Evolutionary conservation across 2,797 vertebrate genomes (phyloP).

Genomic region (Lates japonicus): DNA sequence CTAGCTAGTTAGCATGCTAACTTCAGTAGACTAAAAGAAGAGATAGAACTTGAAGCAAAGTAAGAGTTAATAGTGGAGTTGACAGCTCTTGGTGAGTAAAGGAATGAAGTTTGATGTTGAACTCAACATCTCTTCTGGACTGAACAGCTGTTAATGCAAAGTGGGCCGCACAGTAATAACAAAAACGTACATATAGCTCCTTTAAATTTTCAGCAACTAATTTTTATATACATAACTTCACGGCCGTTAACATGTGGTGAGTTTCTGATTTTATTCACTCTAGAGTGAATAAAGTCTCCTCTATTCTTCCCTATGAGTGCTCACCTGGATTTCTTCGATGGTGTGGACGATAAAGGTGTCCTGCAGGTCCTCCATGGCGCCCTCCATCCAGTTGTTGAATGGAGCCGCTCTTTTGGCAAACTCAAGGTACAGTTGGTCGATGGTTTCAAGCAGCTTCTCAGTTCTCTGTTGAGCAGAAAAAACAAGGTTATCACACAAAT

Average conservation of each 20-base stretch:
- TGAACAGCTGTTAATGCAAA: no score
- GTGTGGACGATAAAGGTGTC: conserved; percentile 99
- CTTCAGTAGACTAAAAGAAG: no score
- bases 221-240: background rate
- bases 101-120: no score
- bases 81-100: no score
- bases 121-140: no score
- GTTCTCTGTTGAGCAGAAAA: conserved; percentile 88
- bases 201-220: background rate
- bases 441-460: conserved; percentile 97
- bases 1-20: no score
- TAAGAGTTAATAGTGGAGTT: no score
- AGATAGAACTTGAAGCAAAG: no score
- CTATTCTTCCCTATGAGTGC: background rate
- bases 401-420: conserved; percentile 98
- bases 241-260: background rate
- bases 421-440: conserved; percentile 97
- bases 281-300: background rate
- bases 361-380: conserved; percentile 98
- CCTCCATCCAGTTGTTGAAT: conserved; percentile 99
- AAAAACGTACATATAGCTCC: no score
- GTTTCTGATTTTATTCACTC: background rate
- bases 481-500: background rate
- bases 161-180: no score
- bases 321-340: conserved; percentile 98